phyloP scores from a whole-genome alignment of 2,113 vertebrate genomes.

The Gnathonemus echidnorhynchus region DNA sequence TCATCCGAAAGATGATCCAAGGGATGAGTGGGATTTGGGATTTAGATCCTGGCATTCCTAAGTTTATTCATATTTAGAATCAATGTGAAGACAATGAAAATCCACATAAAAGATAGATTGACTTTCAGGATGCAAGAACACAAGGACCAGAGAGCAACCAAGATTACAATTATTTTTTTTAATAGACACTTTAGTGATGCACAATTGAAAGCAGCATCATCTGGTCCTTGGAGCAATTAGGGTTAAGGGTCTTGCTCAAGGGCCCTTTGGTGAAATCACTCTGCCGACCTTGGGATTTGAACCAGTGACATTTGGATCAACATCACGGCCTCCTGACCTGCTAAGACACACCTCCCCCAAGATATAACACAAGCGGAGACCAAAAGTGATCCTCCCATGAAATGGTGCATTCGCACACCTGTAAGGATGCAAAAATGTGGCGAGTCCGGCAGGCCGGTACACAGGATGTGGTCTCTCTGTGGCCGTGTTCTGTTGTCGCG shows the following conservation, averaged over 20 bases:
- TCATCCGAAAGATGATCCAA: not conserved
- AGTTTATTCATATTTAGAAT: not conserved
- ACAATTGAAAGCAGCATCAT: not conserved
- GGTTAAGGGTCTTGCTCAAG: not conserved
- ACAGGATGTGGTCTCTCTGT: not conserved
- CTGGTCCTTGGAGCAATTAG: not conserved
- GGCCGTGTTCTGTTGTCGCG: not conserved
- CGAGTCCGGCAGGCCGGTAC: not conserved
- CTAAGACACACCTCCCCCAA: not conserved
- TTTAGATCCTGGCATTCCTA: not conserved
- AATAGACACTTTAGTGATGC: not conserved
- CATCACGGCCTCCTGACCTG: too few species aligned
- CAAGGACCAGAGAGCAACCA: not conserved
- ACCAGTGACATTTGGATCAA: too few species aligned
- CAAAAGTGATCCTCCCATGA: not conserved
- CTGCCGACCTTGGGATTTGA: not conserved
- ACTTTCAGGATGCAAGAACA: not conserved
- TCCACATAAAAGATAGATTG: not conserved
- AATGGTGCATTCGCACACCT: not conserved
- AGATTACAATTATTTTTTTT: not conserved
- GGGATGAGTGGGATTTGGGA: not conserved
- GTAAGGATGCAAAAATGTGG: not conserved
- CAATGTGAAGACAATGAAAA: not conserved
- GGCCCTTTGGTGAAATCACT: not conserved
- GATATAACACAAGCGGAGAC: not conserved